phyloP scores from a whole-genome alignment of 2,797 vertebrate species.

The Sebastiscus albofasciatus region DNA sequence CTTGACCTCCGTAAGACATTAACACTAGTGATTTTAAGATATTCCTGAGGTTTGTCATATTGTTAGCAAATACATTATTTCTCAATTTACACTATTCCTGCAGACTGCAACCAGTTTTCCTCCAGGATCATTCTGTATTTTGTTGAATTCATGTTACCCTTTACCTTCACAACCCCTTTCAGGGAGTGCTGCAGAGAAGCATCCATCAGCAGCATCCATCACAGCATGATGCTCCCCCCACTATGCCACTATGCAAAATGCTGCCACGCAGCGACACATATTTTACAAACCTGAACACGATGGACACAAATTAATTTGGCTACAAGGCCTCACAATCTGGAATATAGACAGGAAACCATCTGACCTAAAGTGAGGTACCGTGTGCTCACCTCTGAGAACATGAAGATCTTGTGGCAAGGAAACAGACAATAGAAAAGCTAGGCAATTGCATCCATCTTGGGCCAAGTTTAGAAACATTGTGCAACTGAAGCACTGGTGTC shows the following conservation, averaged over 20 bases:
- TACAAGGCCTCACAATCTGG: neutral
- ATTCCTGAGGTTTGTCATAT: neutral
- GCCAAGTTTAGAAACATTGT: constrained; percentile 58
- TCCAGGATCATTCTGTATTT: neutral
- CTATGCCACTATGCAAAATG: neutral
- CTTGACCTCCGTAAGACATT: neutral
- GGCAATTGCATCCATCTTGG: constrained; percentile 18
- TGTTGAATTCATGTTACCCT: constrained; percentile 2
- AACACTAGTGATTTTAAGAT: neutral
- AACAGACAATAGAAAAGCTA: constrained; percentile 28
- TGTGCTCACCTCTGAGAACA: constrained; percentile 11
- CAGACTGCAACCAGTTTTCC: neutral
- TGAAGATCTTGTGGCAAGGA: constrained; percentile 16
- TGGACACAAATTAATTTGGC: neutral
- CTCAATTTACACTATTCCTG: neutral
- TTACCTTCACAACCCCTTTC: neutral
- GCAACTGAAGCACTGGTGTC: constrained; percentile 68
- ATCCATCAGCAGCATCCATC: constrained; percentile 16
- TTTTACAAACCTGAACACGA: neutral
- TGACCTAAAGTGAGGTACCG: neutral
- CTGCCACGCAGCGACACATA: neutral
- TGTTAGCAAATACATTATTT: neutral
- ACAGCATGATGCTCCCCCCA: neutral
- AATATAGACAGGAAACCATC: constrained; percentile 9
- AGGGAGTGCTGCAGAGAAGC: neutral